A percentile compares a stretch with the other conserved stretches of the same genome.
Evolutionary conservation across 2,113 vertebrate genomes (phyloP).

Genomic region (Platichthys stellatus): DNA sequence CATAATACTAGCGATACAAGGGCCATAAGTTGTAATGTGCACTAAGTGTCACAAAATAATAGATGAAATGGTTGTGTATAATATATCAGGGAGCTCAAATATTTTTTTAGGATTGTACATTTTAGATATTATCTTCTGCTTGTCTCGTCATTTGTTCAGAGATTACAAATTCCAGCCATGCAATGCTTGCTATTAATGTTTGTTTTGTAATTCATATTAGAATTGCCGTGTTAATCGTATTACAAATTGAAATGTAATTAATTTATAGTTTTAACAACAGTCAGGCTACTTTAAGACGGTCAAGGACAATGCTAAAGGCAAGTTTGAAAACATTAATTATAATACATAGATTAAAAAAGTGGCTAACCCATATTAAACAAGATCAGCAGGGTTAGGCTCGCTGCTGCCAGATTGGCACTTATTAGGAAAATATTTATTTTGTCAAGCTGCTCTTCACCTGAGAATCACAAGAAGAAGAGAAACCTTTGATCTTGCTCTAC

Average conservation of each 20-base stretch:
- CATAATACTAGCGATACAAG: background rate
- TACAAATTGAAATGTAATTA: background rate
- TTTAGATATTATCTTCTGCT: no score
- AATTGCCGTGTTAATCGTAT: background rate
- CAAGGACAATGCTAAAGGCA: constrained; percentile 35
- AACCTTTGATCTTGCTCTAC: constrained; percentile 22
- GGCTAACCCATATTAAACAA: constrained; percentile 55
- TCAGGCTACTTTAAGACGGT: constrained; percentile 1
- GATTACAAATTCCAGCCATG: no score
- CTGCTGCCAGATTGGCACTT: constrained; percentile 28
- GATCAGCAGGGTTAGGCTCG: constrained; percentile 36
- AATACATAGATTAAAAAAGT: constrained; percentile 51
- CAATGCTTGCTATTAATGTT: background rate
- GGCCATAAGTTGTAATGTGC: background rate
- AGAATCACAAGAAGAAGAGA: constrained; percentile 6
- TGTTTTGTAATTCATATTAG: background rate
- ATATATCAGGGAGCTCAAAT: no score
- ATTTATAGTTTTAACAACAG: background rate
- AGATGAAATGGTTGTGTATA: background rate
- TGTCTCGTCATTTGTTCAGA: no score
- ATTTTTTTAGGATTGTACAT: no score
- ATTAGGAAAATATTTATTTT: constrained; percentile 14
- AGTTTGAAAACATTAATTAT: constrained; percentile 50
- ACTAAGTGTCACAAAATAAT: background rate
- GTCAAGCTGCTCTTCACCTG: constrained; percentile 22